Evolutionary conservation across 2,797 vertebrate genomes (phyloP), one percentile per base, ranked within the genome.

Genomic region (Atherinosoma microstoma): DNA sequence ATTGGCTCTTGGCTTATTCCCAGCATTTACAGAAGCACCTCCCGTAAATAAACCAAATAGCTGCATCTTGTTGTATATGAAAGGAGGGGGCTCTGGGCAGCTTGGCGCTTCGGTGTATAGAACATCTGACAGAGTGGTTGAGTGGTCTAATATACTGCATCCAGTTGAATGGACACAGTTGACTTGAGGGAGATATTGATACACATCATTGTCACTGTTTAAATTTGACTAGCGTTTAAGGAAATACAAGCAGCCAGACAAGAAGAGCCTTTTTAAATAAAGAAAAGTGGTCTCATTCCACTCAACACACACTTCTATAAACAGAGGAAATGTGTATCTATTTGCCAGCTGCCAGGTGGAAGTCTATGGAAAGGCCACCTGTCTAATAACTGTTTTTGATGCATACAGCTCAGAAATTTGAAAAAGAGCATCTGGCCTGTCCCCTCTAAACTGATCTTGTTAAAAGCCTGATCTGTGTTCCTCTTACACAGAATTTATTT

Each of bases 31-130:
- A 83, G 83, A 84, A 88, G 89, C 85, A 76, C 82, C 88, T 82
- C 73, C 75, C 75, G 76, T 92, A 93, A 93, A 93, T 93, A 93
- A 93, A 86, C 74, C 89, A 88, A 92, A 92, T 79, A 83, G 79
- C 85, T 88, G 75, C 80, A 69, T 88, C 85, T 88, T 76, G 82
- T 69, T 73, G 85, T 73, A 73, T 83, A 78, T 79, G 77, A 80
- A 70, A 54, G 34, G 65, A 29, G 32, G 38, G 61, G 57, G 60
- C 6, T 64, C 30, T 36, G 73, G 47, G 83, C 58, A 73, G 76
- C 67, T 58, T 66, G 27, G 62, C 4, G 2, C 64, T 77, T 88
- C 71, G 74, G 86, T 78, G 63, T 82, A 81, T 80, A 89, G 75
- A 84, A 82, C 77, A 88, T 89, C 75, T 81, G 84, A 83, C 72